A percentile compares a stretch with the other conserved stretches of the same genome.
Evolutionary conservation across 2,113 vertebrate genomes (phyloP).

Genomic region (Spilogale gracilis): DNA sequence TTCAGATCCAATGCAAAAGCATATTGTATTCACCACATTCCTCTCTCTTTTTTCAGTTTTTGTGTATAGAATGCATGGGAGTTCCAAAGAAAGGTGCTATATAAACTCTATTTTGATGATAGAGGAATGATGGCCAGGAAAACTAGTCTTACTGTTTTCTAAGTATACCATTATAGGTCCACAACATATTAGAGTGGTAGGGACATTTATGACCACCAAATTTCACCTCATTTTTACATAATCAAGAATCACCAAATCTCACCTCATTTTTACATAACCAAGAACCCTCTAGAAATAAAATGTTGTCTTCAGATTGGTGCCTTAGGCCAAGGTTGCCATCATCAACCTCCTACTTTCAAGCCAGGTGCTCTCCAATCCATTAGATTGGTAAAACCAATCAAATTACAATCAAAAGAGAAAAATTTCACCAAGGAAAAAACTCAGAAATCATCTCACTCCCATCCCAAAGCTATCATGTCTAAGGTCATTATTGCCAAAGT

Average conservation of each 20-base stretch:
- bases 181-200: background rate
- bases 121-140: background rate
- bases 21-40: background rate
- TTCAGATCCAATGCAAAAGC: background rate
- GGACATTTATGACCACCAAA: background rate
- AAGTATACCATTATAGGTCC: background rate
- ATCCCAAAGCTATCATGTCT: background rate
- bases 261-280: background rate
- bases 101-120: background rate
- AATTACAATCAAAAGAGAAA: background rate
- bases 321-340: background rate
- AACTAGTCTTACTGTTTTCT: background rate
- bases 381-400: background rate
- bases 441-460: background rate
- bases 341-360: background rate
- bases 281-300: background rate
- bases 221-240: background rate
- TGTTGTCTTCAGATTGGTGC: background rate
- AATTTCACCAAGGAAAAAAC: background rate
- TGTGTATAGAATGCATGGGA: background rate
- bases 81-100: conserved; percentile 12
- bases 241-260: background rate
- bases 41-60: background rate
- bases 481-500: background rate
- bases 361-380: background rate